Percentiles rank a stretch among this genome's conserved stretches.
These are phyloP conservation scores for Tetramorium bicarinatum DNA, from an alignment of 2,888 invertebrate genomes.

Conservation along the genomic window DNA sequence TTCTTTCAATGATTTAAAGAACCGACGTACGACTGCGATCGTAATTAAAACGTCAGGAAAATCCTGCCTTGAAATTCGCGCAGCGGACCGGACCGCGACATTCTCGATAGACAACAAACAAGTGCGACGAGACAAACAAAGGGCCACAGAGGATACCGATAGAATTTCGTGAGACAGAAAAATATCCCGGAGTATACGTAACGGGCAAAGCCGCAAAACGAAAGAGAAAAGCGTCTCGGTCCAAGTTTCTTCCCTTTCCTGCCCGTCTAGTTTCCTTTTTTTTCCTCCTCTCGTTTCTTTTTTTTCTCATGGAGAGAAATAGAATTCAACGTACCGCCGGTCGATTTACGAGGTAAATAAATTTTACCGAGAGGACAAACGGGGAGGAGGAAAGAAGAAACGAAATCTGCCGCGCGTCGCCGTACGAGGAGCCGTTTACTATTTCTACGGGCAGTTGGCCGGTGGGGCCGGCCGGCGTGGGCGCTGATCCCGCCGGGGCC, in stretches of 20 bases:
- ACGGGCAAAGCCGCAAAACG: slow-evolving; percentile 29
- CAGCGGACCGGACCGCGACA: not conserved
- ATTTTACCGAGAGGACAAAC: slow-evolving; percentile 53
- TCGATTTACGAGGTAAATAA: slow-evolving; percentile 75
- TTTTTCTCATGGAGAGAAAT: slow-evolving; percentile 43
- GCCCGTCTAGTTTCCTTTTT: not conserved
- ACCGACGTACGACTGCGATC: not conserved
- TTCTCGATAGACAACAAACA: slow-evolving; percentile 3
- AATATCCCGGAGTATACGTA: not conserved
- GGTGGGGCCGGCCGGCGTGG: slow-evolving; percentile 11
- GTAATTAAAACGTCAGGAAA: slow-evolving; percentile 11
- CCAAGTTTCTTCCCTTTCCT: slow-evolving; percentile 20
- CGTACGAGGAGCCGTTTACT: slow-evolving; percentile 27
- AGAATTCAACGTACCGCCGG: slow-evolving; percentile 59
- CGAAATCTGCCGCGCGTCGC: slow-evolving; percentile 51
- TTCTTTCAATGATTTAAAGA: not conserved
- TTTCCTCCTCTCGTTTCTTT: not conserved
- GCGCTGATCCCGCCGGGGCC: slow-evolving; percentile 63
- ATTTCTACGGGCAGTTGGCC: slow-evolving; percentile 59
- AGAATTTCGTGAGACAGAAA: slow-evolving; percentile 13
- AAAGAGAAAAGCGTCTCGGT: slow-evolving; percentile 32
- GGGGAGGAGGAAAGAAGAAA: slow-evolving; percentile 28
- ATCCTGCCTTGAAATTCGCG: slow-evolving; percentile 19
- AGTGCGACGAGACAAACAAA: slow-evolving; percentile 23
- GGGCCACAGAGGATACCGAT: not conserved